Evolutionary conservation across 2,888 invertebrate species (phyloP).

Genomic region (Lysandra coridon): DNA sequence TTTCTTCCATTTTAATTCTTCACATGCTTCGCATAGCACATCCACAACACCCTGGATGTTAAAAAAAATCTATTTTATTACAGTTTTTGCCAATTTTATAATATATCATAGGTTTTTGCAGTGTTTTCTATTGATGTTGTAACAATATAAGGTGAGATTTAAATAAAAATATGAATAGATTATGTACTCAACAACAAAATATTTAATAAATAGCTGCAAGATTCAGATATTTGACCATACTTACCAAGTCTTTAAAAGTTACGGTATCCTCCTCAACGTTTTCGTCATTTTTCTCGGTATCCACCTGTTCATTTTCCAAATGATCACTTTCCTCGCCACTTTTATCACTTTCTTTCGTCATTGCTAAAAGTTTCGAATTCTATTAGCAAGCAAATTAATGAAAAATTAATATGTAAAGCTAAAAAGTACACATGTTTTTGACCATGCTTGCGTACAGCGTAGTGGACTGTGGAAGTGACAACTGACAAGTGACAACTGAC

Average conservation of each 20-base stretch:
- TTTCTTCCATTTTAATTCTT: slow-evolving; percentile 94
- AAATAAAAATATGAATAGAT: not conserved
- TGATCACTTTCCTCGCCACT: slow-evolving; percentile 47
- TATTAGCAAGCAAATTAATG: not conserved
- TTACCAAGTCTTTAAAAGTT: slow-evolving; percentile 75
- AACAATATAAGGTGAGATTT: too few species aligned
- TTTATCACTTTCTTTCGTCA: slow-evolving; percentile 58
- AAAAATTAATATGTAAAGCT: not conserved
- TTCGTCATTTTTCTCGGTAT: slow-evolving; percentile 43
- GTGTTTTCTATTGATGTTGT: too few species aligned
- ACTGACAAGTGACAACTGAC: not conserved
- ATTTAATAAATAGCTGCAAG: not conserved
- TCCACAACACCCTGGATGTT: slow-evolving; percentile 91
- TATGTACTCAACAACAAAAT: not conserved
- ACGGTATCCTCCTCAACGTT: slow-evolving; percentile 57
- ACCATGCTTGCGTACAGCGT: slow-evolving; percentile 26
- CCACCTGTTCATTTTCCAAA: slow-evolving; percentile 49
- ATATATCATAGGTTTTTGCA: too few species aligned
- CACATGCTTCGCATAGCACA: slow-evolving; percentile 94
- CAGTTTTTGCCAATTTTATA: too few species aligned
- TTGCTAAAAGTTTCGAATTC: slow-evolving; percentile 43
- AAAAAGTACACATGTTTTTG: slow-evolving; percentile 31
- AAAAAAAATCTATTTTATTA: not conserved
- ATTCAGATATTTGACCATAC: slow-evolving; percentile 33
- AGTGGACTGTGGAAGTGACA: not conserved